phyloP scores from a whole-genome alignment of 2,797 vertebrate species.

The Halcyon smyrnensis region DNA sequence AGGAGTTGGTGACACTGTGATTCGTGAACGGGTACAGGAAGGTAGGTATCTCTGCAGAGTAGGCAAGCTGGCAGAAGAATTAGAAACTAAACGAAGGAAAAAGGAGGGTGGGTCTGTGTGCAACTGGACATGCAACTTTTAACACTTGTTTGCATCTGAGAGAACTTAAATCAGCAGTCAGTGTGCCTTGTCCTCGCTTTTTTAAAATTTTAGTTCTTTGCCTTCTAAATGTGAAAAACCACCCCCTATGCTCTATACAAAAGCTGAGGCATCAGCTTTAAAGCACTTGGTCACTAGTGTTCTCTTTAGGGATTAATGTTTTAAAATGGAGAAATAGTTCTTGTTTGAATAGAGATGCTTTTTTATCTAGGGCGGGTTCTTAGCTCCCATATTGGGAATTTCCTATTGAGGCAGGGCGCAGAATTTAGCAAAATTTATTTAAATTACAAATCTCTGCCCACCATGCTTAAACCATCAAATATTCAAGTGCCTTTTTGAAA shows the following conservation, averaged over 20 bases:
- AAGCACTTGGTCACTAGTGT: not conserved
- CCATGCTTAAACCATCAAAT: not conserved
- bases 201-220: not conserved
- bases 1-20: not conserved
- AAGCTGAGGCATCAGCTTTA: not conserved
- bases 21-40: not conserved
- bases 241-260: not conserved
- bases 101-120: not conserved
- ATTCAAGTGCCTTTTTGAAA: not conserved
- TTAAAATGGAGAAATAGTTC: not conserved
- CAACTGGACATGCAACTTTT: not conserved
- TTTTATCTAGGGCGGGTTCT: not conserved
- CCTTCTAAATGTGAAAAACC: not conserved
- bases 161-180: not conserved
- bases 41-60: not conserved
- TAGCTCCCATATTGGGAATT: not conserved
- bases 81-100: not conserved
- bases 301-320: not conserved
- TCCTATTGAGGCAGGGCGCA: fast-evolving
- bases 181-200: not conserved
- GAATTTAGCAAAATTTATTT: not conserved
- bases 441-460: not conserved
- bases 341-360: not conserved
- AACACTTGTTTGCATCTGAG: not conserved
- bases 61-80: not conserved